Conservation (phyloP, 2,113 vertebrate genomes). For the Atlantisia rogersi region DNA sequence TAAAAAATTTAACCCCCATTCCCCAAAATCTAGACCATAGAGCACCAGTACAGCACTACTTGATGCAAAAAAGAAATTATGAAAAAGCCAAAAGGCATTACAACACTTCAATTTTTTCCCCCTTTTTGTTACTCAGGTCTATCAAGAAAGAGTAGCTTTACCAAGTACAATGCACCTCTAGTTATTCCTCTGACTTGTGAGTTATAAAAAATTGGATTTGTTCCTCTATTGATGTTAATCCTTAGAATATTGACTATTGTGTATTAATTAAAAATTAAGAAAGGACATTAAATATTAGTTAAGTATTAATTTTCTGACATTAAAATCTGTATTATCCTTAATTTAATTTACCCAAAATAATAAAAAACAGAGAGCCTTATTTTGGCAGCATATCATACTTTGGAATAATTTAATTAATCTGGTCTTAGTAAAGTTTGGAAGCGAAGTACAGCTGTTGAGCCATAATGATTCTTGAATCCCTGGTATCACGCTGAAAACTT, state of each 20-base stretch:
- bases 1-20: not conserved
- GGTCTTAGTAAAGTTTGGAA: constrained; percentile 32
- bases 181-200: not conserved
- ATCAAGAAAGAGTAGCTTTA: not conserved
- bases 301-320: constrained; percentile 46
- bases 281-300: constrained; percentile 47
- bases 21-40: not conserved
- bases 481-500: not conserved
- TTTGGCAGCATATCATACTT: constrained; percentile 52
- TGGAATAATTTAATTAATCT: constrained; percentile 67
- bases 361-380: constrained; percentile 31
- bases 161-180: not conserved
- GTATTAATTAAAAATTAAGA: constrained; percentile 52
- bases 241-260: constrained; percentile 23
- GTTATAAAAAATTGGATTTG: constrained; percentile 13
- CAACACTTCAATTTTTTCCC: rapidly evolving
- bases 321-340: constrained; percentile 55
- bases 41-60: not conserved
- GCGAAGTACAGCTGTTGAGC: constrained; percentile 68
- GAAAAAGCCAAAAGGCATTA: not conserved
- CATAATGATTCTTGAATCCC: constrained; percentile 31
- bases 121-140: not conserved
- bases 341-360: constrained; percentile 64
- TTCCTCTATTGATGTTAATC: constrained; percentile 41
- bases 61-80: not conserved